Percentiles rank a stretch among this genome's conserved stretches.
Conservation (phyloP, 2,113 vertebrate genomes). For the Corythoichthys intestinalis region DNA sequence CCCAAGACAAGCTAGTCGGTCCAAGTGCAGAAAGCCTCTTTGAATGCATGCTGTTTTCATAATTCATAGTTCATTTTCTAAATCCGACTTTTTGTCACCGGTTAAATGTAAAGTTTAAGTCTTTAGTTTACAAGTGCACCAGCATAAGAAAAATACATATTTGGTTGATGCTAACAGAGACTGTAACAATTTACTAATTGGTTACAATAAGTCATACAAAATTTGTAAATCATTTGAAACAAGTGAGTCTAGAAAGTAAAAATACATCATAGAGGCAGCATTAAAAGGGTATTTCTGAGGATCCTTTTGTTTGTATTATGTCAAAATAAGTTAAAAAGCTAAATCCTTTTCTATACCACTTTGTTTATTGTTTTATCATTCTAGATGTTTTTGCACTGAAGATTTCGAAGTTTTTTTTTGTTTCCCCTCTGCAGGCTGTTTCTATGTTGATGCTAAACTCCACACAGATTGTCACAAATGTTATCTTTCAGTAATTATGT, state of each 20-base stretch:
- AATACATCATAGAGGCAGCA: constrained; percentile 39
- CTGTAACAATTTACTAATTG: no score
- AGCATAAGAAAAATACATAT: neutral
- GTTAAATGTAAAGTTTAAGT: neutral
- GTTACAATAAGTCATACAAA: neutral
- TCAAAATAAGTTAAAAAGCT: neutral
- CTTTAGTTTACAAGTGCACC: neutral
- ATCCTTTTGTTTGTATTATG: constrained; percentile 19
- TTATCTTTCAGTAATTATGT: constrained; percentile 37
- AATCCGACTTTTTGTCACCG: neutral
- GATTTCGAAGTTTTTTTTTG: constrained; percentile 15
- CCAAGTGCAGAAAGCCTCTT: neutral
- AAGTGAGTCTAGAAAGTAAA: neutral
- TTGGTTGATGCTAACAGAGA: neutral
- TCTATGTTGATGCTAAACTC: constrained; percentile 31
- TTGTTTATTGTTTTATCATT: constrained; percentile 22
- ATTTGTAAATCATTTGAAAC: neutral
- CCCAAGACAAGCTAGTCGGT: neutral
- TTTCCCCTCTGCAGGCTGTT: constrained; percentile 2
- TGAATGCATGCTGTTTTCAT: neutral
- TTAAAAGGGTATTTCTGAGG: constrained; percentile 22
- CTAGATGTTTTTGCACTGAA: constrained; percentile 57
- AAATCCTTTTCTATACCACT: constrained; percentile 25
- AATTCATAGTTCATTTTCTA: neutral
- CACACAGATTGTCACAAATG: constrained; percentile 35